Base-by-base conservation (phyloP, 2,888 invertebrate species). In the Heliconius ethilla region DNA sequence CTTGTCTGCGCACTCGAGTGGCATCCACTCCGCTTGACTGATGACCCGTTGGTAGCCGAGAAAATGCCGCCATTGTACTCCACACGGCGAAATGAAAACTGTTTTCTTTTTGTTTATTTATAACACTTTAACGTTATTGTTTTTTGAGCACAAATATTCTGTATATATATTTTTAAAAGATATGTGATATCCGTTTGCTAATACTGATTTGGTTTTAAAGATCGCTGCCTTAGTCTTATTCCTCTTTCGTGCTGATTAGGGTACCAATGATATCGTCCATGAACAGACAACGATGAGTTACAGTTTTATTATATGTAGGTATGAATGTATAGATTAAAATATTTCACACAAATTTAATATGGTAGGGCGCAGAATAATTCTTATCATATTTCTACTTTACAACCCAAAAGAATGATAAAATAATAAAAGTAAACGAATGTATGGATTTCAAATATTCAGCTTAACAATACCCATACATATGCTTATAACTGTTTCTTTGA, bases 1-100 rank as follows among this genome's bases (percentile, higher is more conserved):
- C 88, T 18, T 83, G 83, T 84, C 81, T 88, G 81, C 79, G 79
- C 85, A 87, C 85, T 88, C 86, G 88, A 91, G 90, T 90, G 89
- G 87, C 85, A 84, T 82, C 82, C 83, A 85, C 84, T 85, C 81
- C 81, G 82, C 83, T 83, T 85, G 84, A 85, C 84, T 84, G 84
- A 85, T 84, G 84, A 84, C 84, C 84, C 83, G 83, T 80, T 83
- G 85, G 81, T 81, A 82, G 83, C 82, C 82, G 88, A 87, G 87
- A 82, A 88, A 89, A 86, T 82, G 83, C 82, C 84, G 82, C 85
- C 83, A 87, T 87, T 86, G 85, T 87, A 85, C 85, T 84, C 82
- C 70, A 82, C 82, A 78, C 70, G 75, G 78, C 65, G 75, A 80
- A 82, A 83, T 84, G 84, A 82, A 82, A 81, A 81, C 79, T 82